Base-by-base conservation (phyloP, 1,140 invertebrate genomes). In the Drosophila orena region DNA sequence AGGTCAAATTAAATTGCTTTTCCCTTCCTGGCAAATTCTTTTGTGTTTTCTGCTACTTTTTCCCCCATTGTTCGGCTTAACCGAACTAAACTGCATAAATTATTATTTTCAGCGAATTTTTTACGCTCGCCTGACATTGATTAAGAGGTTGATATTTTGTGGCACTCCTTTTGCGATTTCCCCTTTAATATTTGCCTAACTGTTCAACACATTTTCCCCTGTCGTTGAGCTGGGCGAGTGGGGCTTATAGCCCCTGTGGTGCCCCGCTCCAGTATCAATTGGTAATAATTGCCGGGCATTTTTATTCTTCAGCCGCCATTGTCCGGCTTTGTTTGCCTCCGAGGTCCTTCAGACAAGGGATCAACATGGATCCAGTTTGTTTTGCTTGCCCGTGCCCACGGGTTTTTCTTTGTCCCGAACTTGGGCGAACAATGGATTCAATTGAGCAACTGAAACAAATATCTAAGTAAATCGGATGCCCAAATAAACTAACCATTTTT, bases 1-100 rank as follows among this genome's bases (percentile, higher is more conserved):
- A 27, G 40, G 60, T 60, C 54, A 55, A 38, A 24, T n/a, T 22
- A 20, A 70, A 58, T 56, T 59, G 14, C 12, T 35, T 22, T 70
- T 58, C 44, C 20, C 34, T 11, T 44, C 27, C 35, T 35, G n/a
- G 17, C 15, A 60, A 43, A 42, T 8, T 49, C 17, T 35, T 42
- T 65, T 42, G 27, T 65, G 30, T 37, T 37, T 47, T n/a, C 5
- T 57, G 30, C 2, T 30, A 30, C 8, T 24, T 47, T 17, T 37
- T 22, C 22, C 24, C 42, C 1, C 52, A 66, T 73, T 86, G 60
- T 78, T 71, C 47, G 49, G 53, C 64, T 81, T 71, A 70, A 72
- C 49, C 81, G 57, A 71, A 72, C 42, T 81, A 64, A 71, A 88
- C 74, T 77, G 78, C 81, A 88, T 86, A 86, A 86, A 88, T 88